Percentiles rank a stretch among this genome's conserved stretches.
Evolutionary conservation across 2,888 invertebrate species (phyloP).

Genomic region (Ischnura elegans): DNA sequence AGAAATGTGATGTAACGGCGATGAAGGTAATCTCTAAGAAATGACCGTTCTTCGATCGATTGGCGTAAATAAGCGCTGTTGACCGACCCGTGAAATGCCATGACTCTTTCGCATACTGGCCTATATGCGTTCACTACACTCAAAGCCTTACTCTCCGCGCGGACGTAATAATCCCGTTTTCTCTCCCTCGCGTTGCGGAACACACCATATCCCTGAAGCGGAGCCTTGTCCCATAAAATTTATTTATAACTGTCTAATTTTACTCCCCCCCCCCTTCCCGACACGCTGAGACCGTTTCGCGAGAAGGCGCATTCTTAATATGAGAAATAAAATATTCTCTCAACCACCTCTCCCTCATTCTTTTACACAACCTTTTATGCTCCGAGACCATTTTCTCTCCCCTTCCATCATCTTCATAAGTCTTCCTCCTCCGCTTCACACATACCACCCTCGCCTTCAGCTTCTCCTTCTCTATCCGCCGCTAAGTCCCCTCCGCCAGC

Average conservation of each 20-base stretch:
- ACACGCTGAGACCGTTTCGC: not conserved
- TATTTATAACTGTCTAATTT: conserved; percentile 3
- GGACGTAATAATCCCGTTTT: not conserved
- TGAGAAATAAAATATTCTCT: not conserved
- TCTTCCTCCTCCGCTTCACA: not conserved
- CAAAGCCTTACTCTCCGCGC: too few species aligned
- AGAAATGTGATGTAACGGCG: too few species aligned
- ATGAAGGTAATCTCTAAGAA: too few species aligned
- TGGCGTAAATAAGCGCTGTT: too few species aligned
- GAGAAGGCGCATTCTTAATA: not conserved
- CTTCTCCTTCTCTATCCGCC: not conserved
- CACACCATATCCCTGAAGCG: not conserved
- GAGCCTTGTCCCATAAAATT: not conserved
- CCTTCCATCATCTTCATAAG: not conserved
- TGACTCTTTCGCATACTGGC: too few species aligned
- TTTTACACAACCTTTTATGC: not conserved
- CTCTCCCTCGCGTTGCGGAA: not conserved
- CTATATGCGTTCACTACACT: too few species aligned
- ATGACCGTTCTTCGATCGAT: too few species aligned
- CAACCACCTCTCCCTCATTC: not conserved
- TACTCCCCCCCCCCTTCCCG: not conserved
- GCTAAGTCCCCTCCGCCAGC: not conserved
- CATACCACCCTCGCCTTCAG: not conserved
- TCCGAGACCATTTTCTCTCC: not conserved
- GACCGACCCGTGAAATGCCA: too few species aligned